Conservation (phyloP, 1,140 invertebrate species). For the Achatina immaculata region DNA sequence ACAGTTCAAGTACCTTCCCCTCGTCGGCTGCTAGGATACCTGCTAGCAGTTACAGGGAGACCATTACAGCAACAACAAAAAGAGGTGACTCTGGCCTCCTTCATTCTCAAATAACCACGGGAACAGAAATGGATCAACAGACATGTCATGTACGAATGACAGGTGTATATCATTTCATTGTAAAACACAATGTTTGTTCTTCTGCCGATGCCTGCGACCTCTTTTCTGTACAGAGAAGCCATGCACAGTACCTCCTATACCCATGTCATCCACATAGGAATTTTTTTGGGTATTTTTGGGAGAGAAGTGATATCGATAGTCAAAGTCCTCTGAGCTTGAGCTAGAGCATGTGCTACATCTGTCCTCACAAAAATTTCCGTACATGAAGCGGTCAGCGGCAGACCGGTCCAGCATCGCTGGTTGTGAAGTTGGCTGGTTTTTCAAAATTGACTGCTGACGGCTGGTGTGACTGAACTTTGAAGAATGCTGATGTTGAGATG, state of each 20-base stretch:
- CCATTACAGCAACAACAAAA: no score
- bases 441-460: neutral
- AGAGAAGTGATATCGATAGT: conserved; percentile 58
- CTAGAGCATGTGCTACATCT: conserved; percentile 67
- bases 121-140: no score
- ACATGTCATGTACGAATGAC: no score
- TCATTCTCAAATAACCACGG: no score
- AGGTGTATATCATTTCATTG: no score
- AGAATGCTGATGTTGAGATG: neutral
- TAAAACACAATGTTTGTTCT: conserved; percentile 61
- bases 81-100: no score
- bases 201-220: conserved; percentile 50
- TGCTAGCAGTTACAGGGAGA: no score
- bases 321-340: conserved; percentile 63
- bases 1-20: no score
- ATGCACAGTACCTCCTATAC: conserved; percentile 46
- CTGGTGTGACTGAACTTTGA: conserved; percentile 4
- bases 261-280: conserved; percentile 66
- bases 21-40: no score
- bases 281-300: conserved; percentile 51
- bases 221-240: conserved; percentile 36
- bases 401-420: conserved; percentile 15
- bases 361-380: conserved; percentile 49
- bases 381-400: conserved; percentile 31
- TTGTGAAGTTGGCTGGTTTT: neutral